Percentiles rank a stretch among this genome's conserved stretches.
phyloP scores from a whole-genome alignment of 2,797 vertebrate genomes.

The Argyrosomus regius region DNA sequence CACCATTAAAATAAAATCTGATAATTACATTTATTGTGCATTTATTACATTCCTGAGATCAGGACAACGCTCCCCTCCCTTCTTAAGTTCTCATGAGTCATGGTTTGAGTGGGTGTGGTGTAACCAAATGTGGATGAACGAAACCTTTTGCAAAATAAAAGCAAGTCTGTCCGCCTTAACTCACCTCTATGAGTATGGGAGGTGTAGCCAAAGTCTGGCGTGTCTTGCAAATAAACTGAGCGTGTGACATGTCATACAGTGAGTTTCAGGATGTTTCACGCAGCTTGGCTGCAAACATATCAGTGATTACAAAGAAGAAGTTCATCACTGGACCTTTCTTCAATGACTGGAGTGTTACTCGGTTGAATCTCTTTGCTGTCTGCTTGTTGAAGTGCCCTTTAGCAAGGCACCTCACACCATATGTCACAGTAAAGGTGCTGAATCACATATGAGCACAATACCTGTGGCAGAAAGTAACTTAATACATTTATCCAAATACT shows the following conservation, averaged over 20 bases:
- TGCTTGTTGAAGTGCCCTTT: neutral
- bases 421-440: neutral
- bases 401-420: neutral
- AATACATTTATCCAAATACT: too few relatives aligned
- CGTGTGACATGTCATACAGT: neutral
- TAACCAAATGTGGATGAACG: conserved; percentile 11
- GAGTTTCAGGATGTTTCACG: neutral
- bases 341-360: too few relatives aligned
- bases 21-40: neutral
- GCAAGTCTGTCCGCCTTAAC: neutral
- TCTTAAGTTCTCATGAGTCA: conserved; percentile 53
- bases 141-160: conserved; percentile 10
- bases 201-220: conserved; percentile 5
- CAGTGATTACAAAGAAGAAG: neutral
- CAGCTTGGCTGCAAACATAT: neutral
- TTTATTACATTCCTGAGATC: conserved; percentile 20
- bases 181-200: neutral
- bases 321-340: neutral
- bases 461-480: conserved; percentile 21
- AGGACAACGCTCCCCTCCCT: conserved; percentile 10
- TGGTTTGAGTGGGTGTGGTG: conserved; percentile 55
- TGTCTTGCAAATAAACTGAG: conserved; percentile 47
- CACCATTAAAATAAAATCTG: neutral
- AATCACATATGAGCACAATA: neutral
- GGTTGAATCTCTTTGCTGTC: neutral